phyloP scores from a whole-genome alignment of 2,113 vertebrate genomes.

The Colius striatus region DNA sequence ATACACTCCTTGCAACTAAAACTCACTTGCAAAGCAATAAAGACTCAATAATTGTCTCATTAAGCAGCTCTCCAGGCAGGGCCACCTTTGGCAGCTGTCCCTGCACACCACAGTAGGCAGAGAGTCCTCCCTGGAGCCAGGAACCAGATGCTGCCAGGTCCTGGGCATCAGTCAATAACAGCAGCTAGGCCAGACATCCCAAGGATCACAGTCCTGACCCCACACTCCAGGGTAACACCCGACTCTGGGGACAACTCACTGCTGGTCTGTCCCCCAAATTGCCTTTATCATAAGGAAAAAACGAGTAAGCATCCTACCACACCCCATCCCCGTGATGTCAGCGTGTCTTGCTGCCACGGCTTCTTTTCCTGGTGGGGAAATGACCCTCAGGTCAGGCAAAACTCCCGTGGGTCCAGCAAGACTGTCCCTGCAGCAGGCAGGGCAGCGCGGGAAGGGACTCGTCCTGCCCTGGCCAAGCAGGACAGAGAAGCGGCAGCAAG shows the following conservation, averaged over 20 bases:
- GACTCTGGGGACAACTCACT: too few species aligned
- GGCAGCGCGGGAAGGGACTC: not conserved
- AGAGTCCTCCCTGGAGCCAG: not conserved
- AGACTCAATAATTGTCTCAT: not conserved
- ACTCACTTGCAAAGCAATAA: not conserved
- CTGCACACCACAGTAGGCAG: not conserved
- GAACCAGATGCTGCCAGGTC: not conserved
- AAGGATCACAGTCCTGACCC: not conserved
- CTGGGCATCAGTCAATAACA: not conserved
- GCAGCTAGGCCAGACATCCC: not conserved
- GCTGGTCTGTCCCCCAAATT: too few species aligned
- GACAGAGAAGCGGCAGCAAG: not conserved
- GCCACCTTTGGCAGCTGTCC: not conserved
- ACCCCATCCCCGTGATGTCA: too few species aligned
- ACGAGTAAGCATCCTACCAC: too few species aligned
- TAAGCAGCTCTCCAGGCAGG: not conserved
- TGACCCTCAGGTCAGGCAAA: accelerated
- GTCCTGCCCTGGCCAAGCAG: not conserved
- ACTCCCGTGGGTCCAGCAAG: too few species aligned
- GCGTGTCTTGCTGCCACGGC: not conserved
- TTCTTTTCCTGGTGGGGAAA: not conserved
- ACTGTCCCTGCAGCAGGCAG: not conserved
- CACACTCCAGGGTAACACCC: accelerated
- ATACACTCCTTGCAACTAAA: not conserved
- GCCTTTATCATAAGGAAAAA: too few species aligned